Evolutionary conservation across 1,140 invertebrate species (phyloP).

Genomic region (Chrysoperla carnea): DNA sequence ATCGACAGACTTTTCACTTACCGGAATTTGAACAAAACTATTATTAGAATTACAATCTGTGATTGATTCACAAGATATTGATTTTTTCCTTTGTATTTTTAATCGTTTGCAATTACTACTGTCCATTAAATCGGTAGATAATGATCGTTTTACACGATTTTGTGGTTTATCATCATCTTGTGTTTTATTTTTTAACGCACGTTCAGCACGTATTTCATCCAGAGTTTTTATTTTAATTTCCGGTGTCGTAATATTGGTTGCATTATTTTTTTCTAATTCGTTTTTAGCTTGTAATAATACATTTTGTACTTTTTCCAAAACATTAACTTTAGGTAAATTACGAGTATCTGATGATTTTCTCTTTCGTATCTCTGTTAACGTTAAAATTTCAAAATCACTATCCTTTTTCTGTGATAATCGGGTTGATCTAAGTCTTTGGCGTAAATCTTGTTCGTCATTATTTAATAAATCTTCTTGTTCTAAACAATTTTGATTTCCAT

Average conservation of each 20-base stretch:
- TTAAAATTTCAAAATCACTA: conserved; percentile 4
- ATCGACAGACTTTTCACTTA: too few relatives aligned
- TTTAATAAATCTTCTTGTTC: conserved; percentile 1
- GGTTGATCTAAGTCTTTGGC: conserved; percentile 5
- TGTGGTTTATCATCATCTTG: too few relatives aligned
- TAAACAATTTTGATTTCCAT: conserved; percentile 10
- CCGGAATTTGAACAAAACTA: too few relatives aligned
- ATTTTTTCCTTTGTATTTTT: too few relatives aligned
- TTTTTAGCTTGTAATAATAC: conserved; percentile 2
- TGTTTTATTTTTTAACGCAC: not conserved
- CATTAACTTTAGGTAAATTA: not conserved
- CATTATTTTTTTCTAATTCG: conserved; percentile 2
- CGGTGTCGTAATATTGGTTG: not conserved
- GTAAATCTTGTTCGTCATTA: conserved; percentile 8
- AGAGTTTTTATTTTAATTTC: conserved; percentile 20
- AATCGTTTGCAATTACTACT: too few relatives aligned
- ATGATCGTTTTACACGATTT: too few relatives aligned
- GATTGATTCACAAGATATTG: too few relatives aligned
- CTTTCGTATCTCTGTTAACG: conserved; percentile 6
- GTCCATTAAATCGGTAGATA: too few relatives aligned
- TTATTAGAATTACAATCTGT: too few relatives aligned
- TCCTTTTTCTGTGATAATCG: too few relatives aligned
- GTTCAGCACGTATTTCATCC: conserved; percentile 16
- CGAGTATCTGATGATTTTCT: conserved; percentile 3
- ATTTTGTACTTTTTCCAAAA: not conserved